Conservation (phyloP, 2,113 vertebrate species). For the Marmota flaviventris region DNA sequence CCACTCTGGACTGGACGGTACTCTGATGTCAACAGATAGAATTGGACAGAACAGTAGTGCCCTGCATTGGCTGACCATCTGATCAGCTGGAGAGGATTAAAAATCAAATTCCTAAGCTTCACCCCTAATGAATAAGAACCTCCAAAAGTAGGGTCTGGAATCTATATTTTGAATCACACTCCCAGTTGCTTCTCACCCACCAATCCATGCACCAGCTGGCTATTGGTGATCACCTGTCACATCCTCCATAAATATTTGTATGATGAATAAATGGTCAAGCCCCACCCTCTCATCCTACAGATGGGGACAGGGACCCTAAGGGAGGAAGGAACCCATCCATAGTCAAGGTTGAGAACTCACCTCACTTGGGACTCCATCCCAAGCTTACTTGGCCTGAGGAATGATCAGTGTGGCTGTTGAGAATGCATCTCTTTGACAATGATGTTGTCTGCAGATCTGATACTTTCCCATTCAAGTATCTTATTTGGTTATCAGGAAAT, state of each 20-base stretch:
- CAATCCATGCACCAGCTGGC: background rate
- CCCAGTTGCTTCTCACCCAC: background rate
- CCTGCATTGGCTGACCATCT: background rate
- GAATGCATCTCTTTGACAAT: background rate
- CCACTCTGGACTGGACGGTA: background rate
- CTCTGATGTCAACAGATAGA: background rate
- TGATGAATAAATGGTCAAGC: conserved; percentile 5
- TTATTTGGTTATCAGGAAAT: background rate
- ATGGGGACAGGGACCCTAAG: background rate
- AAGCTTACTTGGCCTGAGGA: background rate
- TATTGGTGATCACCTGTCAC: conserved; percentile 3
- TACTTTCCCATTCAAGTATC: background rate
- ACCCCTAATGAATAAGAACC: background rate
- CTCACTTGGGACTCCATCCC: background rate
- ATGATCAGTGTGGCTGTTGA: background rate
- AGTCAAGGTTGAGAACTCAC: background rate
- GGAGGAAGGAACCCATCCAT: background rate
- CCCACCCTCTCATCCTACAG: background rate
- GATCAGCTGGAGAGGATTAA: background rate
- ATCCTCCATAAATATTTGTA: background rate
- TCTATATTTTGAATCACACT: conserved; percentile 5
- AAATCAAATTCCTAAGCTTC: conserved; percentile 31
- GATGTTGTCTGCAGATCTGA: background rate
- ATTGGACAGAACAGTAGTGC: background rate
- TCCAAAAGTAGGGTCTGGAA: background rate